phyloP scores from a whole-genome alignment of 2,888 invertebrate species.

The Chydorus sphaericus region DNA sequence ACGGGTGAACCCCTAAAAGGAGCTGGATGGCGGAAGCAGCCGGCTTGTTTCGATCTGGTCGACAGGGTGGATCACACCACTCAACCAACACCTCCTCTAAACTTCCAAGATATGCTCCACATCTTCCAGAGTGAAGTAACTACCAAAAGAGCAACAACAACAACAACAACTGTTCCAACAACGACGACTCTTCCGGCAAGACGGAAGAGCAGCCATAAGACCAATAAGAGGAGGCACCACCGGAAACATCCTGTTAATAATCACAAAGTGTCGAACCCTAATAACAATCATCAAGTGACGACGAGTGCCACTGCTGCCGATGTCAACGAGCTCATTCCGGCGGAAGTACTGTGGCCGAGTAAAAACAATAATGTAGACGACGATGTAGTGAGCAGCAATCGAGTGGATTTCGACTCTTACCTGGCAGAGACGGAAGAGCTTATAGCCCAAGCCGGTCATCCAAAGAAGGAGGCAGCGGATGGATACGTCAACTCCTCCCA shows the following conservation, averaged over 20 bases:
- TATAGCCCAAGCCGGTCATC: background rate
- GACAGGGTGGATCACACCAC: background rate
- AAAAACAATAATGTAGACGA: background rate
- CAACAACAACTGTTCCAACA: background rate
- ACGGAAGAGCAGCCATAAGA: background rate
- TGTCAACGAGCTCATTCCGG: background rate
- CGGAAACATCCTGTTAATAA: too few relatives aligned
- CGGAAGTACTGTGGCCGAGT: background rate
- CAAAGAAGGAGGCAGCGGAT: background rate
- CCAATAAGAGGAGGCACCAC: background rate
- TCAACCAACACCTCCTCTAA: background rate
- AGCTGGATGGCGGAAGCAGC: constrained; percentile 23
- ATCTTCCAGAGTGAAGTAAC: constrained; percentile 1
- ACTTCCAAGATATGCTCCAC: background rate
- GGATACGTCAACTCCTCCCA: background rate
- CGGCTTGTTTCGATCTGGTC: constrained; percentile 1
- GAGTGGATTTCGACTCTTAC: background rate
- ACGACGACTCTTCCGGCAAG: background rate
- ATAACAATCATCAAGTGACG: too few relatives aligned
- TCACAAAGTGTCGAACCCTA: too few relatives aligned
- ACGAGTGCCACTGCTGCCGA: too few relatives aligned
- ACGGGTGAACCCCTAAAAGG: constrained; percentile 41
- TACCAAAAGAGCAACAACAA: background rate
- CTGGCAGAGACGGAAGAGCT: background rate
- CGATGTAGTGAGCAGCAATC: background rate